Base-by-base conservation (phyloP, 1,140 invertebrate genomes). In the Drosophila leontia region DNA sequence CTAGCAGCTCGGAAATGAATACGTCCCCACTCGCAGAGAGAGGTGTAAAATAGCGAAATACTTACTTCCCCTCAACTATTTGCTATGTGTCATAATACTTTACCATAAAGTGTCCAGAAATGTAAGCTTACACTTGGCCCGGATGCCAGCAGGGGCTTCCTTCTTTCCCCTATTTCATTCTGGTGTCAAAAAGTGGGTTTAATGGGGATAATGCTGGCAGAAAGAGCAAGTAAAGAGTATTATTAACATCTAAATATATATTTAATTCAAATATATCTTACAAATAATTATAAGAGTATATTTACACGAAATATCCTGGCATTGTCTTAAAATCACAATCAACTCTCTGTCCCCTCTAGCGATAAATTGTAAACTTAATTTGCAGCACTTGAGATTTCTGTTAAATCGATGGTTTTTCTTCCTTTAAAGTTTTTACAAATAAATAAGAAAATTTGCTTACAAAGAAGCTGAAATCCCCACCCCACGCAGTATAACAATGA, bases 1-100 rank as follows among this genome's bases (percentile, higher is more conserved):
- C 64, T 69, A 75, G 57, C 75, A 82, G 29, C 71, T 57, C 57
- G 63, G 80, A 88, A 87, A 88, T 83, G 80, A 87, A 88, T 88
- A 87, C 71, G 41, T 29, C 35, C 39, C 34, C 39, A 55, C 29
- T 51, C 23, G 57, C 29, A 48, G 45, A 19, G 53, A 48, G 34
- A 65, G 71, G 71, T 75, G 71, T 41, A 35, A 71, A 60, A 29
- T 72, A 50, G 51, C 29, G 35, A 32, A 32, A 64, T 59, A 34
- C 26, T n/a, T 17, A 44, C 17, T 50, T 51, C 29, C 26, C 48
- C 37, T 32, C 62, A 77, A 72, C 65, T 59, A 45, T 58, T 68
- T 70, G 64, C 37, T 50, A 78, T 50, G 75, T 79, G 67, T 47
- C 55, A 65, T 79, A 76, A 85, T 84, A 63, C 68, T 76, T 64